Base-by-base conservation (phyloP, 1,140 invertebrate genomes). In the Harpegnathos saltator region DNA sequence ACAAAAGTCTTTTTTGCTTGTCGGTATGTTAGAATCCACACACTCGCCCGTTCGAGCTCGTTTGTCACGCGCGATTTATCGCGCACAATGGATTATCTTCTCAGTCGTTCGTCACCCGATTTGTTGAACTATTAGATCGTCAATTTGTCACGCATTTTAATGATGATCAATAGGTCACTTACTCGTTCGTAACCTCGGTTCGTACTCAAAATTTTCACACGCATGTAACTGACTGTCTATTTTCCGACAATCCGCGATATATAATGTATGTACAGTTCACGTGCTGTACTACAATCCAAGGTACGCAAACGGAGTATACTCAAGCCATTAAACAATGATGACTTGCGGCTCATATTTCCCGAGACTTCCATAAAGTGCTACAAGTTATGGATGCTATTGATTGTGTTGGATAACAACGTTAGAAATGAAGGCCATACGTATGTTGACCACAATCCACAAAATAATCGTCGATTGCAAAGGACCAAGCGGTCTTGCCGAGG, bases 1-100 rank as follows among this genome's bases (percentile, higher is more conserved):
- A 68, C 84, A 85, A 88, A 85, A 87, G 68, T 86, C 75, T 17
- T 26, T 58, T 59, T 48, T 44, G 29, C 33, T 58, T 19, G 19
- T 24, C 50, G 62, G 14, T n/a, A 33, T 50, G 26, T 58, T 56
- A 58, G 63, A 69, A 48, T 33, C 5, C 3, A 19, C 26, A 48
- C 73, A 26, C 9, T 44, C 15, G 4, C 26, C 48, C 63, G 50
- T 44, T 44, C 11, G 38, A 44, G 38, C 22, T 29, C 29, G 75
- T 80, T 26, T 44, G 50, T 80, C 63, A 54, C 22, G 63, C 59
- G 73, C 29, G 26, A 52, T 29, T 48, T 22, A 75, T 75, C 73
- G 73, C 58, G 73, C 59, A 48, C 75, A 65, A 80, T 80, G 52
- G 65, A 58, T 80, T 22, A 56, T 26, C 54, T 7, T 17, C 50